Conservation (phyloP, 1,140 invertebrate species). For the Sminthurides bifidus region DNA sequence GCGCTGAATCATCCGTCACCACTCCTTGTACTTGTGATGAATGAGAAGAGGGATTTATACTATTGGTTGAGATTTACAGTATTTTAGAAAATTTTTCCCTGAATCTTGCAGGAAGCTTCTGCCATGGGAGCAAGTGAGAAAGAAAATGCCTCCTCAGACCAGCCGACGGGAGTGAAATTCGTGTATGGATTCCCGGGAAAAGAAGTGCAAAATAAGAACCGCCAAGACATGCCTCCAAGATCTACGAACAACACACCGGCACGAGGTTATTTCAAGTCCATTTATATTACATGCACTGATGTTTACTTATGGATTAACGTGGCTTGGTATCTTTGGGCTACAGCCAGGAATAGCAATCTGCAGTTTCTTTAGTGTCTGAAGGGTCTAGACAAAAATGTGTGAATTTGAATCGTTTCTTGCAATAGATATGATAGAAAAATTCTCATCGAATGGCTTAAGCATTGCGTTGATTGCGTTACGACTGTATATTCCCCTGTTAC, state of each 20-base stretch:
- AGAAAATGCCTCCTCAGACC: not conserved
- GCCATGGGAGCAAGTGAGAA: not conserved
- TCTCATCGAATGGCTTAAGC: no score
- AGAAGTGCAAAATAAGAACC: constrained; percentile 2
- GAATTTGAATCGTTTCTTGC: not conserved
- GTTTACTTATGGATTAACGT: not conserved
- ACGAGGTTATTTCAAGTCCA: not conserved
- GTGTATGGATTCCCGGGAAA: not conserved
- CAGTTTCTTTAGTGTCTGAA: no score
- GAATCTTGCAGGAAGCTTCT: not conserved
- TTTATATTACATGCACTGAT: not conserved
- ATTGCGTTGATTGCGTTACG: not conserved
- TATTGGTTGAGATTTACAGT: no score
- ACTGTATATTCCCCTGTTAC: not conserved
- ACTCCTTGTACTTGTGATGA: no score
- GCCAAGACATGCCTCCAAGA: not conserved
- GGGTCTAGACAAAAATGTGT: not conserved
- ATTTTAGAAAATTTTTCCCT: no score
- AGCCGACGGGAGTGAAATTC: not conserved
- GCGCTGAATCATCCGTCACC: no score
- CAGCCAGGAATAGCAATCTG: no score
- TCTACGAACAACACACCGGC: not conserved
- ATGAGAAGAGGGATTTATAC: no score
- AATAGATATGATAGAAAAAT: not conserved
- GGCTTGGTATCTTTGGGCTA: no score